These are phyloP conservation scores for Ptychochromis oligacanthus DNA, from an alignment of 2,113 vertebrate species.

Conservation along the genomic window DNA sequence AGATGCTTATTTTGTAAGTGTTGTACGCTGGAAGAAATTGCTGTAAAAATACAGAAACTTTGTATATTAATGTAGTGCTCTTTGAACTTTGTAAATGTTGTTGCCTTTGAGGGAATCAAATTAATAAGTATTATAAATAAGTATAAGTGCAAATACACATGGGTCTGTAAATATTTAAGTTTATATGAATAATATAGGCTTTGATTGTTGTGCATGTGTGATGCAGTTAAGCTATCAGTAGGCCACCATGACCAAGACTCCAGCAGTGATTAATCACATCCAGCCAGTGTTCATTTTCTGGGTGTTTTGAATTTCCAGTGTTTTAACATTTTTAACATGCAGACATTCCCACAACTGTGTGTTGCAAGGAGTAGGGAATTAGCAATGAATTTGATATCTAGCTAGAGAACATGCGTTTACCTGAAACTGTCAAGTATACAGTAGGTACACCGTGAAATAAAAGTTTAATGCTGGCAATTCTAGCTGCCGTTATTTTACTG, in stretches of 20 bases:
- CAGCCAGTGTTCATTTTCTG: neutral
- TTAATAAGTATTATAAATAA: neutral
- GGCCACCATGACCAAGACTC: neutral
- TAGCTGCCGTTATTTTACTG: neutral
- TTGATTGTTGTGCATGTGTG: neutral
- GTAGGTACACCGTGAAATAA: neutral
- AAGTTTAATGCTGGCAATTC: neutral
- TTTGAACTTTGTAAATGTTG: neutral
- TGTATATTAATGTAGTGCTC: fast-evolving
- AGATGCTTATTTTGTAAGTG: neutral
- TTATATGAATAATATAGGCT: neutral
- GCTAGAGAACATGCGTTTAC: no score
- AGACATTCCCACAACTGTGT: neutral
- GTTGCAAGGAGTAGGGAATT: neutral
- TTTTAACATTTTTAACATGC: neutral
- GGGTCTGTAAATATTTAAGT: neutral
- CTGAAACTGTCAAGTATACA: neutral
- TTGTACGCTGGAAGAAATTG: neutral
- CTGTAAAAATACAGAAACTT: neutral
- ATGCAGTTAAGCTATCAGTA: neutral
- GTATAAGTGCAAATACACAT: neutral
- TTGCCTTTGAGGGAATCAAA: neutral
- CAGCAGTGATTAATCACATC: neutral
- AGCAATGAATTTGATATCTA: neutral
- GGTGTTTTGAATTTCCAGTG: neutral